Evolutionary conservation across 2,797 vertebrate genomes (phyloP), one percentile per base, ranked within the genome.

Genomic region (Cichlasoma orientale): DNA sequence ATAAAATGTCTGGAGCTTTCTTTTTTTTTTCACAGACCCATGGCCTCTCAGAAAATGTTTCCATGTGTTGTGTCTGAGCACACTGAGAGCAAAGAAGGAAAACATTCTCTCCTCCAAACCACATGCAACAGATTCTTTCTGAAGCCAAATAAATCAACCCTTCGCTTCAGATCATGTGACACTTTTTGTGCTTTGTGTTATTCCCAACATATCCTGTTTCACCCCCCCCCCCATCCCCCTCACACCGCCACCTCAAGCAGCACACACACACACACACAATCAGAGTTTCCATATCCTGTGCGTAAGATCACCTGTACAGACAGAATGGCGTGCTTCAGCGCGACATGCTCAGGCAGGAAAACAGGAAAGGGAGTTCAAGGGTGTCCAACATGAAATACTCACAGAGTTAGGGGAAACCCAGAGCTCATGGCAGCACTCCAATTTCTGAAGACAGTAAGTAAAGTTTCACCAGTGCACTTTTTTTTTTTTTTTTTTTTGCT

Each of bases 351-450:
- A 84, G 93, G 90, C 94, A 94, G 92, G 93, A 93, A 93, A 94
- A 94, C 93, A 94, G 94, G 93, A 95, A 94, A 92, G 88, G 86
- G 92, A 92, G 92, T 95, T 94, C 94, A 94, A 93, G 92, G 92
- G 88, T 94, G 92, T 93, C 92, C 88, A 77, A 92, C 90, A 90
- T 89, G 87, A 93, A 91, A 90, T 90, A 82, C 84, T 90, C 78
- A 23, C 86, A 78, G 82, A 90, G 89, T 88, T 86, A 88, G 92
- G 94, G 93, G 89, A 94, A 94, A 92, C 90, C 93, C 93, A 85
- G 80, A 79, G 86, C 88, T 87, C 55, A 27, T 90, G 91, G 91
- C 91, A 84, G 79, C 56, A 7, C 85, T 91, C 91, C 91, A 89
- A 58, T 78, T 88, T 89, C 82, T 84, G 80, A 87, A 91, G 86